These are phyloP conservation scores for Hippoglossus hippoglossus DNA, from an alignment of 2,797 vertebrate species.

Conservation along the genomic window DNA sequence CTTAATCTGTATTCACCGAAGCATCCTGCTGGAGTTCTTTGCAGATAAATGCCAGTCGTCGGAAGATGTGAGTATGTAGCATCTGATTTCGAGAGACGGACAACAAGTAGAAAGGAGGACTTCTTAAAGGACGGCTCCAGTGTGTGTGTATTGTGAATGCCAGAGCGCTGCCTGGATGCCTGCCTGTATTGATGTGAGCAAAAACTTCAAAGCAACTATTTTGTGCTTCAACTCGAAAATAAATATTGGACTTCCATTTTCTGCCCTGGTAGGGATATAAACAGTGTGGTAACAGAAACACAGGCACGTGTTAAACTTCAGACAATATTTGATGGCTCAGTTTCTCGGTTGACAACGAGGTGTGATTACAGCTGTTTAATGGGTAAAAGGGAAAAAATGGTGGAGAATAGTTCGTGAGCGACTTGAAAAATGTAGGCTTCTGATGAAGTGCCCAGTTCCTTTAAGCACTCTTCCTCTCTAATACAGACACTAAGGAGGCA, in stretches of 20 bases:
- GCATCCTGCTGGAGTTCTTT: constrained; percentile 25
- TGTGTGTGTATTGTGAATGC: neutral
- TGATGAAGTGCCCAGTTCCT: neutral
- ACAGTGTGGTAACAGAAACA: neutral
- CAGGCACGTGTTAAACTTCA: too few relatives aligned
- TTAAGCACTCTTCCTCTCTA: neutral
- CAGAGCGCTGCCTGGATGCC: neutral
- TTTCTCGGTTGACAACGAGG: neutral
- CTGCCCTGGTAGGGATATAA: neutral
- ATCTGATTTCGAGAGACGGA: constrained; percentile 13
- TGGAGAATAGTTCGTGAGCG: neutral
- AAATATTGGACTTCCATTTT: neutral
- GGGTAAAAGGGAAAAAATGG: neutral
- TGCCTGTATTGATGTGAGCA: neutral
- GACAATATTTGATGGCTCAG: too few relatives aligned
- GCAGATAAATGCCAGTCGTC: constrained; percentile 39
- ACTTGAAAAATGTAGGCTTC: neutral
- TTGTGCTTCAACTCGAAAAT: too few relatives aligned
- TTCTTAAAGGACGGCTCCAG: neutral
- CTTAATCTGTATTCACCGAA: constrained; percentile 36
- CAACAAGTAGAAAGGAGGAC: neutral
- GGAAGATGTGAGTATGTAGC: constrained; percentile 17
- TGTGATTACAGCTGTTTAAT: too few relatives aligned
- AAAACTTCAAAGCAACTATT: too few relatives aligned
- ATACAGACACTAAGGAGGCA: neutral